phyloP scores from a whole-genome alignment of 2,797 vertebrate species.

The Enteromius afrohamiltoni region DNA sequence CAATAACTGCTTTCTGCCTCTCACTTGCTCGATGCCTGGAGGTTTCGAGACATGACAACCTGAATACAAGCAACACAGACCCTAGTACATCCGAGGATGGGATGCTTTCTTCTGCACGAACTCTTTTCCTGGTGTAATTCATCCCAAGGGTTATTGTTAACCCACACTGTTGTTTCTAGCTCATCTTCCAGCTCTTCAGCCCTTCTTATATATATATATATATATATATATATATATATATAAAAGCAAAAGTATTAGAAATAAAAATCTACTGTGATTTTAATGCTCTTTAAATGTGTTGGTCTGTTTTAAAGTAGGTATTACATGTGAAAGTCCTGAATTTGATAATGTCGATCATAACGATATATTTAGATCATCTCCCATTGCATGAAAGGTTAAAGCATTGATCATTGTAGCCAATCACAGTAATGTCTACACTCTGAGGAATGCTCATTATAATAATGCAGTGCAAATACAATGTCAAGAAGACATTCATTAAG shows the following conservation, averaged over 20 bases:
- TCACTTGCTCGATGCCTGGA: conserved; percentile 1
- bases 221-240: too few relatives aligned
- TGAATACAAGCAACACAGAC: neutral
- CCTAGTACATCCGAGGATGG: neutral
- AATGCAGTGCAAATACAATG: neutral
- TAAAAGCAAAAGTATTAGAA: neutral
- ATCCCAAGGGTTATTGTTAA: neutral
- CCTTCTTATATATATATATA: neutral
- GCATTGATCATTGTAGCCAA: neutral
- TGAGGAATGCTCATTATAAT: neutral
- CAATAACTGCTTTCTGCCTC: neutral
- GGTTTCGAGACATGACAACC: conserved; percentile 8
- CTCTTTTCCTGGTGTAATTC: neutral
- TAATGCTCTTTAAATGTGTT: neutral
- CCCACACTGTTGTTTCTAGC: neutral
- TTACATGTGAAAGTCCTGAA: neutral
- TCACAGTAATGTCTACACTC: neutral
- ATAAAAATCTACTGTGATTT: neutral
- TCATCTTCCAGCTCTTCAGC: neutral
- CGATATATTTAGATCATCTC: neutral
- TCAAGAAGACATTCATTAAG: neutral
- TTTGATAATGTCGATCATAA: neutral
- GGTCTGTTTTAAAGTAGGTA: neutral
- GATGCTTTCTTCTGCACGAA: conserved; percentile 5
- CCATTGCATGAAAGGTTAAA: neutral